phyloP scores from a whole-genome alignment of 2,888 invertebrate genomes.

The Gari tellinella region DNA sequence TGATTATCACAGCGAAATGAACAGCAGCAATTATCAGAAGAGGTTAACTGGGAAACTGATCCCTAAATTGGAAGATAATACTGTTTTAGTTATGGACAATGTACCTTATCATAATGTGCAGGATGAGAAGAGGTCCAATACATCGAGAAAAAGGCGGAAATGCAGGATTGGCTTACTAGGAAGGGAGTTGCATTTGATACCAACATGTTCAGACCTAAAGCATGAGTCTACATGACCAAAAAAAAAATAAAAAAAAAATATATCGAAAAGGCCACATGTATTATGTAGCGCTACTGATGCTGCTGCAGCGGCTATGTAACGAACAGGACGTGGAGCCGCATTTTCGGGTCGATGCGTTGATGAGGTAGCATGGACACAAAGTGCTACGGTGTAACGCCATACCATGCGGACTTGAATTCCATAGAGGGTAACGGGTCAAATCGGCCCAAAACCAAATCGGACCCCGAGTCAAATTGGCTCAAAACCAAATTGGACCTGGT shows the following conservation, averaged over 20 bases:
- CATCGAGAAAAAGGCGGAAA: conserved; percentile 14
- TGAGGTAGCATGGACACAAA: conserved; percentile 15
- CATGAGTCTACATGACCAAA: too few relatives aligned
- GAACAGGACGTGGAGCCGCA: not conserved
- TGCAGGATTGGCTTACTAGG: conserved; percentile 5
- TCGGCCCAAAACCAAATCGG: too few relatives aligned
- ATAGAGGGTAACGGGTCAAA: too few relatives aligned
- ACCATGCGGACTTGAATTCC: conserved; percentile 25
- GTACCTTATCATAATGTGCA: conserved; percentile 23
- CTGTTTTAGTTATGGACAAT: conserved; percentile 16
- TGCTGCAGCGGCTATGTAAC: conserved; percentile 13
- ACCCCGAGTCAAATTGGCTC: too few relatives aligned
- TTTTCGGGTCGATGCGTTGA: conserved; percentile 5
- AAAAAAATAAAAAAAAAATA: too few relatives aligned
- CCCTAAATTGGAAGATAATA: conserved; percentile 12
- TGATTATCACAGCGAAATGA: conserved; percentile 35
- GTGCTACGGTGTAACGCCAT: conserved; percentile 13
- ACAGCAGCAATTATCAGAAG: conserved; percentile 7
- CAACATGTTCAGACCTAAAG: conserved; percentile 15
- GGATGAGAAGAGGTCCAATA: conserved; percentile 17
- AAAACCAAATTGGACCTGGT: too few relatives aligned
- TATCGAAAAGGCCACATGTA: too few relatives aligned
- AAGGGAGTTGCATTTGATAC: not conserved
- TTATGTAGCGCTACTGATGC: too few relatives aligned
- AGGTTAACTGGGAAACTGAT: conserved; percentile 18